phyloP scores from a whole-genome alignment of 2,888 invertebrate species.

The Agrotis puta region DNA sequence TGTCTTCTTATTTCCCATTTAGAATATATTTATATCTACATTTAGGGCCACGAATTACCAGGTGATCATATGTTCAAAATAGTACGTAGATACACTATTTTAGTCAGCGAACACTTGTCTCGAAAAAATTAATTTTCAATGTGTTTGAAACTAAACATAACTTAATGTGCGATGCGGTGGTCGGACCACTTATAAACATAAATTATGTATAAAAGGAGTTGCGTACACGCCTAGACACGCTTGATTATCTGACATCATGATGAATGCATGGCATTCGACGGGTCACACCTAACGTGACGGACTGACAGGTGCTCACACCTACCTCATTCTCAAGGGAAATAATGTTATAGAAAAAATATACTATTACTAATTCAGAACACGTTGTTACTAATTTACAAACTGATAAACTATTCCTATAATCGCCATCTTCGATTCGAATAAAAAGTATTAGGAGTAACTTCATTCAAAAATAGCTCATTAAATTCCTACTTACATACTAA shows the following conservation, averaged over 20 bases:
- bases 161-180: constrained; percentile 20
- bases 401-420: constrained; percentile 18
- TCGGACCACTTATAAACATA: constrained; percentile 22
- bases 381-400: constrained; percentile 1
- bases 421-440: constrained; percentile 27
- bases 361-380: constrained; percentile 21
- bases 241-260: constrained; percentile 48
- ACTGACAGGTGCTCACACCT: constrained; percentile 49
- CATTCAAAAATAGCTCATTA: constrained; percentile 33
- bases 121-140: background rate
- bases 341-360: constrained; percentile 21
- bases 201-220: constrained; percentile 34
- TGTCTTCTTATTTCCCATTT: no score
- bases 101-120: background rate
- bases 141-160: constrained; percentile 23
- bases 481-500: constrained; percentile 24
- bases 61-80: background rate
- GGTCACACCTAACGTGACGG: constrained; percentile 54
- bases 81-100: background rate
- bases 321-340: constrained; percentile 55
- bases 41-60: background rate
- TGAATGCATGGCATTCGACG: constrained; percentile 49
- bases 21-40: no score
- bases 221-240: constrained; percentile 22
- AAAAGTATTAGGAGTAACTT: constrained; percentile 2